Percentiles rank a stretch among this genome's conserved stretches.
Evolutionary conservation across 2,113 vertebrate genomes (phyloP).

Genomic region (Ageneiosus marmoratus): DNA sequence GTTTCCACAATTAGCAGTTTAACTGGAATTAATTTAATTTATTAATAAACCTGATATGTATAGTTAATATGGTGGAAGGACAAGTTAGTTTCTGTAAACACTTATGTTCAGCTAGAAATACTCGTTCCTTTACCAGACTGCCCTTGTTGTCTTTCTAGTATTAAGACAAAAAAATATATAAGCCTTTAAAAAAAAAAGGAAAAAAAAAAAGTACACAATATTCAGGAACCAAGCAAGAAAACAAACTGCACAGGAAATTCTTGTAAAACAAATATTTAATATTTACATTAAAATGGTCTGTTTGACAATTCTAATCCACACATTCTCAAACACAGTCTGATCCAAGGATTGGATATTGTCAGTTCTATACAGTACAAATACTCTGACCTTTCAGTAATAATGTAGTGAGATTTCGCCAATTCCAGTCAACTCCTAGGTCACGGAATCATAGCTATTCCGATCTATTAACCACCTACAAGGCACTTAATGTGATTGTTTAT

Average conservation of each 20-base stretch:
- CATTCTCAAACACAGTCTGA: no score
- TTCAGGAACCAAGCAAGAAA: not conserved
- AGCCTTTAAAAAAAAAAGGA: no score
- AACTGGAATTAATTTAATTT: no score
- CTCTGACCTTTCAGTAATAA: not conserved
- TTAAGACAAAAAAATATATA: no score
- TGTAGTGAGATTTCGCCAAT: not conserved
- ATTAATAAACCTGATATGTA: no score
- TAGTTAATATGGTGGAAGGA: no score
- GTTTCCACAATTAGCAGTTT: no score
- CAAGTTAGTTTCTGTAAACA: no score
- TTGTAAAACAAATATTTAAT: conserved; percentile 31
- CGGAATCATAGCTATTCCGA: no score
- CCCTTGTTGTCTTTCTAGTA: no score
- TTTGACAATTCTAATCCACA: not conserved
- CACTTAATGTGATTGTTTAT: conserved; percentile 36
- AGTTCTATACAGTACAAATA: not conserved
- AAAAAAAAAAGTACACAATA: not conserved
- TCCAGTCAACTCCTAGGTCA: not conserved
- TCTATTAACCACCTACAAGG: conserved; percentile 25
- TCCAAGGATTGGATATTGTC: not conserved
- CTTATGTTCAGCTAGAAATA: no score
- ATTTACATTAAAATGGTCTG: not conserved
- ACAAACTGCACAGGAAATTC: not conserved
- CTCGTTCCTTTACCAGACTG: no score